Evolutionary conservation across 1,140 invertebrate genomes (phyloP), one percentile per base, ranked within the genome.

Genomic region (Pogonomyrmex californicus): DNA sequence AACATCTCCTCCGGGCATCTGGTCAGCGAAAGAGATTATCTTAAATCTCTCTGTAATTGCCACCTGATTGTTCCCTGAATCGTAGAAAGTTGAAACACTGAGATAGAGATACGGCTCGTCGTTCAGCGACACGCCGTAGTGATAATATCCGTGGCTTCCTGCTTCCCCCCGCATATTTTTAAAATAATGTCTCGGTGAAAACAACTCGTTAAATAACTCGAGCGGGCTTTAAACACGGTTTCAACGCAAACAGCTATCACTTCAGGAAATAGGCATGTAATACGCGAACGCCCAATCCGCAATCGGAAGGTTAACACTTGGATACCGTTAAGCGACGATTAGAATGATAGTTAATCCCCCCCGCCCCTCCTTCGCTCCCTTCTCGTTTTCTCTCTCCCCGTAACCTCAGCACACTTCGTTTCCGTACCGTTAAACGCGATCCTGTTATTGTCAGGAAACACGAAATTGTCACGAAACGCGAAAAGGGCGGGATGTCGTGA

Each of bases 381-480:
- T 14, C 17, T 14, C 3, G 36, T 68, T 70, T 81, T 58, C 44
- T 65, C 49, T n/a, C n/a, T n/a, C n/a, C 23, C 47, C 36, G 47
- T n/a, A n/a, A n/a, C 56, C 14, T 36, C 7, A 4, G 54, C 54
- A 30, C 14, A 77, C 44, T 63, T 14, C 12, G 10, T 60, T 23
- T 60, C 62, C 7, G 49, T 86, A 82, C 83, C 70, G 87, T 88
- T 88, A 73, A 38, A 47, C 71, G 49, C 68, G 78, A 86, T 75
- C 56, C 5, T 23, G 23, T 23, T 23, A 23, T 0, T 7, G 41
- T 44, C 51, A 36, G 14, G 4, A 23, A 4, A 83, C 68, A 75
- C 41, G 68, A 60, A 30, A 82, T 0, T 7, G 41, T 44, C 51
- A 36, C 7, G 4, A 23, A 4, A 83, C 68, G 62, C 41, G 68